Percentiles rank a stretch among this genome's conserved stretches.
Evolutionary conservation across 30 jellyfish, hydroid and myxozoan species (phyloP).

Genomic region (Pelagia noctiluca): DNA sequence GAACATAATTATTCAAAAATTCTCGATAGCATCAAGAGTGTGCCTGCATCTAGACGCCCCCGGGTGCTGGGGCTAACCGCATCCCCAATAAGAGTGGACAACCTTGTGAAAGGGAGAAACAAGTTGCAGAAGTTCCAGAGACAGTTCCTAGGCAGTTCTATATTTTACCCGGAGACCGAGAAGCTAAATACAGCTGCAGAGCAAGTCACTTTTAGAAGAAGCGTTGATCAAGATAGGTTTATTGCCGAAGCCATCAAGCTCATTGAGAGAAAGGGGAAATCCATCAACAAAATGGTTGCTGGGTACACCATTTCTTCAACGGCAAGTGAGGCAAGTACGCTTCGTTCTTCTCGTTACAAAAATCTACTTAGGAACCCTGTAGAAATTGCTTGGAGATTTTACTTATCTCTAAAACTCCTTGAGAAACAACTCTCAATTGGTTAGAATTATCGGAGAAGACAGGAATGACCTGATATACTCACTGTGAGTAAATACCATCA

Average conservation of each 20-base stretch:
- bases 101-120: conserved; percentile 49
- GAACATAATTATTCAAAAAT: conserved; percentile 68
- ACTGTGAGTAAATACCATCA: too few species aligned
- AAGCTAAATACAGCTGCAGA: conserved; percentile 2
- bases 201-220: conserved; percentile 22
- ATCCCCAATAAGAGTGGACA: conserved; percentile 72
- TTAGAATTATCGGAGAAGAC: too few species aligned
- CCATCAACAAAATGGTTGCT: not conserved
- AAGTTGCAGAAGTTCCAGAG: conserved; percentile 54
- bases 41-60: conserved; percentile 51
- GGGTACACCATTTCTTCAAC: not conserved
- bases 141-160: conserved; percentile 49
- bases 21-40: conserved; percentile 26
- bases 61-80: conserved; percentile 88
- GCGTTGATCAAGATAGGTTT: conserved; percentile 18
- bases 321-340: not conserved
- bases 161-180: conserved; percentile 39
- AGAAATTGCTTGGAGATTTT: too few species aligned
- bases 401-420: too few species aligned
- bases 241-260: conserved; percentile 11
- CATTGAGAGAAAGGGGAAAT: not conserved
- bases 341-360: too few species aligned
- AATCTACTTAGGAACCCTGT: too few species aligned
- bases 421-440: too few species aligned
- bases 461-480: too few species aligned